Evolutionary conservation across 1,140 invertebrate species (phyloP).

Genomic region (Drosophila parvula): DNA sequence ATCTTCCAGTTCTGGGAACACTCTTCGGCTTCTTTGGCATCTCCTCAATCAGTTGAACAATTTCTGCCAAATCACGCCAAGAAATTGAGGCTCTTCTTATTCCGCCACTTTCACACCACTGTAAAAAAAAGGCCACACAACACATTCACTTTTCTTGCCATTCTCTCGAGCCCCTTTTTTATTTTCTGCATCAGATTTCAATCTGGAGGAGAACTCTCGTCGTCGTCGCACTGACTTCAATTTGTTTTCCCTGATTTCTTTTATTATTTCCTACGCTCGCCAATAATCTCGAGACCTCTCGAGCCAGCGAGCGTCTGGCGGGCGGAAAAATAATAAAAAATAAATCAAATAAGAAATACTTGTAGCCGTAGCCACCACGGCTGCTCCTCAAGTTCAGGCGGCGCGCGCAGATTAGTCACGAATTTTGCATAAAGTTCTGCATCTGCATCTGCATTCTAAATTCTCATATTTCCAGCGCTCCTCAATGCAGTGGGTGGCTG

Average conservation of each 20-base stretch:
- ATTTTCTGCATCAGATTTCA: slow-evolving; percentile 39
- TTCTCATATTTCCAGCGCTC: slow-evolving; percentile 60
- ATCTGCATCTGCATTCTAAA: slow-evolving; percentile 55
- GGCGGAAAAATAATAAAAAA: slow-evolving; percentile 17
- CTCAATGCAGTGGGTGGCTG: slow-evolving; percentile 58
- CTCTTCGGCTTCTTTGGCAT: not conserved
- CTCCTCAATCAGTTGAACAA: not conserved
- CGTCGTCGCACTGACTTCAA: slow-evolving; percentile 29
- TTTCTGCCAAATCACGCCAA: slow-evolving; percentile 25
- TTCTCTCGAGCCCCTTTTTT: slow-evolving; percentile 11
- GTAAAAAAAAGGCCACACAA: slow-evolving; percentile 10
- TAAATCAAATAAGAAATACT: slow-evolving; percentile 21
- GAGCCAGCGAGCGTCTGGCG: slow-evolving; percentile 1
- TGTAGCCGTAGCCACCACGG: not conserved
- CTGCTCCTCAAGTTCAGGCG: slow-evolving; percentile 13
- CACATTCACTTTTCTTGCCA: slow-evolving; percentile 48
- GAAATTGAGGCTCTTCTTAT: slow-evolving; percentile 16
- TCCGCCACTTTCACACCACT: slow-evolving; percentile 34
- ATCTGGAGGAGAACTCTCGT: slow-evolving; percentile 30
- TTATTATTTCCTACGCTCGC: slow-evolving; percentile 47
- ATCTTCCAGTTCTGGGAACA: slow-evolving; percentile 2
- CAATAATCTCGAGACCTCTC: slow-evolving; percentile 47
- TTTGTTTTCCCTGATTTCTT: slow-evolving; percentile 50
- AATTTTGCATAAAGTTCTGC: slow-evolving; percentile 66
- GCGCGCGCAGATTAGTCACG: slow-evolving; percentile 67